Percentiles rank a stretch among this genome's conserved stretches.
Evolutionary conservation across 92 coral and sea anemone species (phyloP).

Genomic region (Palythoa grandiflora): DNA sequence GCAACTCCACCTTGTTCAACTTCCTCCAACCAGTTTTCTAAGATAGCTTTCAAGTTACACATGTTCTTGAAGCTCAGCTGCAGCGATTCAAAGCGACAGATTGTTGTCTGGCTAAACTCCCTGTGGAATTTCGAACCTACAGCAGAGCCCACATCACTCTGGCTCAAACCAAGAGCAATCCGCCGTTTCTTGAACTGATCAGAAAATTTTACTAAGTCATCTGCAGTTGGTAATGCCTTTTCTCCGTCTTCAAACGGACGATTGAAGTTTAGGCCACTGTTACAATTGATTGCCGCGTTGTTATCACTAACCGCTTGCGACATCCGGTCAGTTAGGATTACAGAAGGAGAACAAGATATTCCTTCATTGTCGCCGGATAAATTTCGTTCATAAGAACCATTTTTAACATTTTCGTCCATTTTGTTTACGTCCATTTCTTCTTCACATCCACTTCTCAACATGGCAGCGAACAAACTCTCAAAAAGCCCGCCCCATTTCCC

Average conservation of each 20-base stretch:
- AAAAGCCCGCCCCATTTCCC: background rate
- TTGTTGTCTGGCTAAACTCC: constrained; percentile 46
- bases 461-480: background rate
- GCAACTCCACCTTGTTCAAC: constrained; percentile 2
- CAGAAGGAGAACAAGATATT: background rate
- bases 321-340: background rate
- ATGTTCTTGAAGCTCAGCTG: constrained; percentile 43
- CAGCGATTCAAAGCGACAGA: constrained; percentile 42
- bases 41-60: constrained; percentile 42
- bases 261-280: background rate
- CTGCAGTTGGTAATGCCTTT: constrained; percentile 3
- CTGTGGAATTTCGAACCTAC: constrained; percentile 31
- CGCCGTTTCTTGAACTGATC: constrained; percentile 31
- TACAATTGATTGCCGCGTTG: background rate
- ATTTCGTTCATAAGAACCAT: background rate
- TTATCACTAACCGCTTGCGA: background rate
- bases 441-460: background rate
- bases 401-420: background rate
- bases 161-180: constrained; percentile 44
- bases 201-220: constrained; percentile 19
- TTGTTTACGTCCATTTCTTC: background rate
- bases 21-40: constrained; percentile 41
- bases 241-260: background rate
- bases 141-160: constrained; percentile 34
- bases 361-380: background rate